Conservation (phyloP, 2,888 invertebrate genomes). For the Drosophila macrothrix region DNA sequence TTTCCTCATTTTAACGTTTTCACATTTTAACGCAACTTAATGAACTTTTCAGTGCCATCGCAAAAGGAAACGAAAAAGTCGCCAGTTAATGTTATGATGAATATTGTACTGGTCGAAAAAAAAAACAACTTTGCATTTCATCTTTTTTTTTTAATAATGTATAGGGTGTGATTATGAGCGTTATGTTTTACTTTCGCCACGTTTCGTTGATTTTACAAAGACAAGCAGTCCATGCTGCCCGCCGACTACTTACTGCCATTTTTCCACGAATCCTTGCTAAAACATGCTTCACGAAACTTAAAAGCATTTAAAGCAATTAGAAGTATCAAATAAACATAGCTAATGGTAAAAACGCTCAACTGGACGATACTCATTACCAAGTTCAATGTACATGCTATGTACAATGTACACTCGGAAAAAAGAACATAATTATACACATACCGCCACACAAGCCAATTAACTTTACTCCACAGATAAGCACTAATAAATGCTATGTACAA, state of each 20-base stretch:
- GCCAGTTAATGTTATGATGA: slow-evolving; percentile 69
- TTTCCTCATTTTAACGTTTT: slow-evolving; percentile 62
- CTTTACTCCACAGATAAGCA: not conserved
- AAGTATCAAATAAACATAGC: slow-evolving; percentile 44
- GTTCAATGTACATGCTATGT: no score
- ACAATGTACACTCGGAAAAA: not conserved
- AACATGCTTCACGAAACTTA: slow-evolving; percentile 75
- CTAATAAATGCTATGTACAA: not conserved
- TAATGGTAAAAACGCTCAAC: slow-evolving; percentile 4
- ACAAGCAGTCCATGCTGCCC: slow-evolving; percentile 22
- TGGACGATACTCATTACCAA: slow-evolving; percentile 14
- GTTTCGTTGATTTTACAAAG: slow-evolving; percentile 48
- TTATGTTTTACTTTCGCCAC: slow-evolving; percentile 62
- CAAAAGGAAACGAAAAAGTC: slow-evolving; percentile 31
- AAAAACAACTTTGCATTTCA: slow-evolving; percentile 59
- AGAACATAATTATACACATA: not conserved
- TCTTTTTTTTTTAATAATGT: slow-evolving; percentile 55
- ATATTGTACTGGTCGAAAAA: slow-evolving; percentile 29
- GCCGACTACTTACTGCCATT: slow-evolving; percentile 35
- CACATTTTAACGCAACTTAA: slow-evolving; percentile 75
- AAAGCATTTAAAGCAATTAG: slow-evolving; percentile 75
- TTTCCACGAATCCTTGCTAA: slow-evolving; percentile 66
- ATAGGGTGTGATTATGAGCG: slow-evolving; percentile 38
- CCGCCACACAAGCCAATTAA: not conserved
- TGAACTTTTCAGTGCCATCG: slow-evolving; percentile 77